Evolutionary conservation across 1,140 invertebrate genomes (phyloP).

Genomic region (Battus philenor): DNA sequence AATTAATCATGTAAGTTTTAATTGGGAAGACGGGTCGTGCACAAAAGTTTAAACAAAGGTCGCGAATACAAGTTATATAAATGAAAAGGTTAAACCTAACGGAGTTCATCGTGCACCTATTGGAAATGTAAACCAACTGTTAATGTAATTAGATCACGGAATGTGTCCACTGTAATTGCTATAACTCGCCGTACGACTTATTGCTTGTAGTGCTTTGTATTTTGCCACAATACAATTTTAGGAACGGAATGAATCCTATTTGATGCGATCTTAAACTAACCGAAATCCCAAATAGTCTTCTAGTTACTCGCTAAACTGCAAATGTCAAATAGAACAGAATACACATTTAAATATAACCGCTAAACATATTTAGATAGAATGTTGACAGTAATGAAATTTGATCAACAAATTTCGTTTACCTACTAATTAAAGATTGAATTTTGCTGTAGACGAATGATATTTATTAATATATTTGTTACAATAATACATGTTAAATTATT

Average conservation of each 20-base stretch:
- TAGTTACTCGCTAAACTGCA: not conserved
- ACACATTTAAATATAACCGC: not conserved
- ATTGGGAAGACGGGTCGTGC: too few relatives aligned
- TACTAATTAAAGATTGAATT: too few relatives aligned
- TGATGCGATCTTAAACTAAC: constrained; percentile 6
- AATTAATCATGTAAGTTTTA: too few relatives aligned
- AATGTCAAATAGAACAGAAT: not conserved
- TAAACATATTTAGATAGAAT: not conserved
- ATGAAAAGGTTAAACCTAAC: too few relatives aligned
- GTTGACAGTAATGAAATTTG: not conserved
- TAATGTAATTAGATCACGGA: not conserved
- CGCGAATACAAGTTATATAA: too few relatives aligned
- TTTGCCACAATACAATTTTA: not conserved
- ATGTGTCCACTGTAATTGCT: not conserved
- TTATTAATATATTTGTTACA: too few relatives aligned
- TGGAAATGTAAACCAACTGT: not conserved
- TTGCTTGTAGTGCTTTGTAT: not conserved
- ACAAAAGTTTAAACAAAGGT: too few relatives aligned
- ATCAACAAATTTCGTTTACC: not conserved
- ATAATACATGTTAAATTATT: too few relatives aligned
- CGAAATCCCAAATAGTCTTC: not conserved
- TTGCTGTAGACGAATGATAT: too few relatives aligned
- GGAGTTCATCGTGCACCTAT: too few relatives aligned
- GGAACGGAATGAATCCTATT: not conserved
- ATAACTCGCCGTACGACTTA: constrained; percentile 1